phyloP scores from a whole-genome alignment of 35 echinoderm and acorn worm genomes.

The Chiridota heheva region DNA sequence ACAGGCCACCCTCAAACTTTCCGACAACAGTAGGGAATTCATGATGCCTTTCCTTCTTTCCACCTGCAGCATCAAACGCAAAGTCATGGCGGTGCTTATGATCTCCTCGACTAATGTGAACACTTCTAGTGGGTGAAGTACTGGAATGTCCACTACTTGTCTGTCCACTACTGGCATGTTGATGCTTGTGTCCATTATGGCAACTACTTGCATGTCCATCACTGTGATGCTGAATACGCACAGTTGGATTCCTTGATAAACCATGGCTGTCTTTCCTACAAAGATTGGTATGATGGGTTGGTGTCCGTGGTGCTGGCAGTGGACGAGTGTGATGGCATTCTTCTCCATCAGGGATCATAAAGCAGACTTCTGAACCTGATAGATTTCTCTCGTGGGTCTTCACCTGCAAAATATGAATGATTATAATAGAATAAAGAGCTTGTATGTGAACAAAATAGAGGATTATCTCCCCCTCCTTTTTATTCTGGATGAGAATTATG shows the following conservation, averaged over 20 bases:
- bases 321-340: slow-evolving; percentile 22
- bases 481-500: too few species aligned
- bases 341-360: too few species aligned
- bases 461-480: too few species aligned
- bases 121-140: neutral
- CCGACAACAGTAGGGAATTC: too few species aligned
- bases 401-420: too few species aligned
- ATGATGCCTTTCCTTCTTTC: neutral
- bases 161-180: neutral
- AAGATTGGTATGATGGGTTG: neutral
- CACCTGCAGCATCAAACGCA: neutral
- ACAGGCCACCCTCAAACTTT: too few species aligned
- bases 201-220: neutral
- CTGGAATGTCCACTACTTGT: neutral
- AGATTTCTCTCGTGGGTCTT: too few species aligned
- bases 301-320: slow-evolving; percentile 15
- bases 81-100: neutral
- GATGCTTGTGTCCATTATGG: neutral
- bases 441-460: too few species aligned
- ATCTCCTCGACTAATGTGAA: too few species aligned
- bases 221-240: neutral
- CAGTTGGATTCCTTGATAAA: neutral
- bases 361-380: too few species aligned
- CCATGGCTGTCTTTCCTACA: neutral
- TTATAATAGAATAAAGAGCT: too few species aligned